Evolutionary conservation across 2,113 vertebrate species (phyloP), one percentile per base, ranked within the genome.

Genomic region (Hippoglossus stenolepis): DNA sequence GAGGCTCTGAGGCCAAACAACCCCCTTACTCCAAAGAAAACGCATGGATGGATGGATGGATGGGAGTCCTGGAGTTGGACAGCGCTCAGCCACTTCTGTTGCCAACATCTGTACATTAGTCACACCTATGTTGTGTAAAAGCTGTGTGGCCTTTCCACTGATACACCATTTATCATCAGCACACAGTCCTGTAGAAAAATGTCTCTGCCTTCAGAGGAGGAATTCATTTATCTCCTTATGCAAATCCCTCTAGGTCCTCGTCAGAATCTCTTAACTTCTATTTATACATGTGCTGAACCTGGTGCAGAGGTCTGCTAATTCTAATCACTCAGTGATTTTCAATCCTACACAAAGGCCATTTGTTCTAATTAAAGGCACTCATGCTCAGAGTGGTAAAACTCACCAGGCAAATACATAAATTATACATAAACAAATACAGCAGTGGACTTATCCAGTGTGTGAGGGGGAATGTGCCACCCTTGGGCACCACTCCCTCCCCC

Each of bases 81-180:
- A 17, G 15, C 15, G 23, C 59, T 70, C 23, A 68, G 66, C 58
- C 40, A 21, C 26, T 21, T 59, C 21, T 51, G 28, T 69, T 15
- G 23, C 58, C 13, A 73, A 82, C 85, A 78, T 88, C 58, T 83
- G 75, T 38, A 74, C 73, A 83, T 82, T 87, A 73, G 54, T 82
- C 64, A 80, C 77, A 83, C 73, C 65, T 71, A 69, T 66, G 66
- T 12, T 49, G 15, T 18, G 64, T 64, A 68, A 53, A 77, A 73
- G 28, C n/a, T 26, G 57, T 65, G 69, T 58, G n/a, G 28, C 26
- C 21, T 47, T 54, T 70, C 31, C 40, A 64, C 53, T 2, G 11
- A 61, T 28, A 35, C 23, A 14, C 31, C 64, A 21, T 83, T 63
- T 65, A 43, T 72, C 56, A 54, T 78, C 38, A 38, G 23, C 2